phyloP scores from a whole-genome alignment of 1,140 invertebrate genomes.

The Matsumurasca onukii region DNA sequence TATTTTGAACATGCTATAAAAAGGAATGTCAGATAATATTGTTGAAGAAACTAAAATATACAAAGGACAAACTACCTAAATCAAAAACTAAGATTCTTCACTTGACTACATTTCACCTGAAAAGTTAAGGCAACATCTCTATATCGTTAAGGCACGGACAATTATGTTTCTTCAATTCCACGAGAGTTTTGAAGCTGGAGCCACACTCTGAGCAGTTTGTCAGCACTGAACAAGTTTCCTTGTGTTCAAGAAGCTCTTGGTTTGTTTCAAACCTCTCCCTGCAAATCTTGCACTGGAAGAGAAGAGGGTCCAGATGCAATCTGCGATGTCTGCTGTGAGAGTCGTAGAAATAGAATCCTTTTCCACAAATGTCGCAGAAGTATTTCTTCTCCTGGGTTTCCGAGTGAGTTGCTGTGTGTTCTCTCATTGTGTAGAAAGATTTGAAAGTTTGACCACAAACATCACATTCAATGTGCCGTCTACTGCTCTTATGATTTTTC shows the following conservation, averaged over 20 bases:
- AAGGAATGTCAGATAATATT: too few species aligned
- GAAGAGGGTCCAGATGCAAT: slow-evolving; percentile 18
- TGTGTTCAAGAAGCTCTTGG: slow-evolving; percentile 3
- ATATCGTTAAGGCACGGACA: background rate
- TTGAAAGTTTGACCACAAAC: background rate
- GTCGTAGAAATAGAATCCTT: slow-evolving; percentile 18
- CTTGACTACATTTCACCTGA: too few species aligned
- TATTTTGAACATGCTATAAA: too few species aligned
- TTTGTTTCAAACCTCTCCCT: slow-evolving; percentile 87
- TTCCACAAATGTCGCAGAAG: slow-evolving; percentile 17
- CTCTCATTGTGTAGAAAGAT: background rate
- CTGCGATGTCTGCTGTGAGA: slow-evolving; percentile 9
- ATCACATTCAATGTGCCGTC: background rate
- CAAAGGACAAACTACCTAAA: too few species aligned
- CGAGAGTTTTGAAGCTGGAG: background rate
- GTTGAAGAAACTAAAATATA: too few species aligned
- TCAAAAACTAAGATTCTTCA: too few species aligned
- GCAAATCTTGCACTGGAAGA: slow-evolving; percentile 3
- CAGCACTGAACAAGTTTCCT: background rate
- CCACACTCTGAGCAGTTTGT: background rate
- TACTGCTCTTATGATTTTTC: background rate
- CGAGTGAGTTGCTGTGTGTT: slow-evolving; percentile 2
- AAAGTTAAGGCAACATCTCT: background rate
- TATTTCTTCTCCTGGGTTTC: slow-evolving; percentile 9
- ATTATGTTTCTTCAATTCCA: background rate